These are phyloP conservation scores for Neodiprion pinetum DNA, from an alignment of 1,140 invertebrate genomes.

Conservation along the genomic window DNA sequence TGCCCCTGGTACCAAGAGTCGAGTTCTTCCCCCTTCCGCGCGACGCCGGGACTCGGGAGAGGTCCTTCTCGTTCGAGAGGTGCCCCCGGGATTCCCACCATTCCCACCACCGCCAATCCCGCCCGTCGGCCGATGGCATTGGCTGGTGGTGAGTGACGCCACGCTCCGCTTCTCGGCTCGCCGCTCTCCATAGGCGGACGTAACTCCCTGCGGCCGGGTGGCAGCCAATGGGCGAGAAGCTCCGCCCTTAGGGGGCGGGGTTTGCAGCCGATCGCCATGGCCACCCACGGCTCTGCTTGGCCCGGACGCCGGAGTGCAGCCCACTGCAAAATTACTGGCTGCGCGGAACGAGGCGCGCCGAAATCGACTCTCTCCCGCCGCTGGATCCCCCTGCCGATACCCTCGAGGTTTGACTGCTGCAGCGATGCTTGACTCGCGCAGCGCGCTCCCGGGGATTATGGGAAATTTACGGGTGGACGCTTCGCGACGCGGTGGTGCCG, in stretches of 20 bases:
- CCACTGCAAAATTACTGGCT: not conserved
- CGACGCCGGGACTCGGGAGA: constrained; percentile 47
- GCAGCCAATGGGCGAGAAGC: not conserved
- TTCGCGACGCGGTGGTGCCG: not conserved
- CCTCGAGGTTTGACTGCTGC: not conserved
- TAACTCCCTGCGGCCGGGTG: too few species aligned
- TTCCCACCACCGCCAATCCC: not conserved
- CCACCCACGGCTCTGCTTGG: not conserved
- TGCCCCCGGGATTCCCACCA: constrained; percentile 16
- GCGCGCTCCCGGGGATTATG: not conserved
- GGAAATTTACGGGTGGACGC: not conserved
- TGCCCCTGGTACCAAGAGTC: constrained; percentile 60
- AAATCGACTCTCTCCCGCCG: not conserved
- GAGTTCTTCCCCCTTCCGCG: constrained; percentile 49
- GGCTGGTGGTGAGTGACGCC: not conserved
- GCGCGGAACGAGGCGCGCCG: not conserved
- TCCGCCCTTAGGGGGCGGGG: not conserved
- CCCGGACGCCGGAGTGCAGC: not conserved
- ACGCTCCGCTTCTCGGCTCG: not conserved
- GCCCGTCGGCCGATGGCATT: not conserved
- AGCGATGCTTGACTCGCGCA: not conserved
- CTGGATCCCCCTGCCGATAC: not conserved
- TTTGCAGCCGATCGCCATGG: not conserved
- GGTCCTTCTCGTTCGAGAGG: constrained; percentile 42
- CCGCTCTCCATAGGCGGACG: not conserved